Base-by-base conservation (phyloP, 2,888 invertebrate genomes). In the Scaeva pyrastri region DNA sequence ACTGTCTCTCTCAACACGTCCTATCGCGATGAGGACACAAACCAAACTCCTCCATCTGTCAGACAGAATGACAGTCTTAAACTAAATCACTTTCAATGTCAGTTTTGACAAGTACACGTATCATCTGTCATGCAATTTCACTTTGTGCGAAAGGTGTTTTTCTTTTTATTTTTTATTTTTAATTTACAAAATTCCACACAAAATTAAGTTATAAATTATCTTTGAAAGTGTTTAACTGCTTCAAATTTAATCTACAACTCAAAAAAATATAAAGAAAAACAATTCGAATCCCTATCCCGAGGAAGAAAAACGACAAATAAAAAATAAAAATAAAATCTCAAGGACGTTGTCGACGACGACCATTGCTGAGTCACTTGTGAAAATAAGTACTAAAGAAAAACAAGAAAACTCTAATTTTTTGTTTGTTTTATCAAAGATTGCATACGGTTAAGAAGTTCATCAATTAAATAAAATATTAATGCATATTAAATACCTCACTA, bases 41-140 rank as follows among this genome's bases (percentile, higher is more conserved):
- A n/a, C n/a, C n/a, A 14, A 1, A 0, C 4, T 2, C 1, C 60
- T 66, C 80, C 80, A 76, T 39, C 66, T 66, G n/a, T n/a, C n/a
- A n/a, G n/a, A n/a, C n/a, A n/a, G n/a, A n/a, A n/a, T n/a, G n/a
- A 2, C 0, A 39, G 12, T 3, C 2, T 36, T 7, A 55, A 21
- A 58, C 6, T 23, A 58, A 10, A 7, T 36, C 14, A 16, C 5
- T 48, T 10, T 8, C 6, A 66, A 45, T 50, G 74, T 83, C 83
- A 75, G 14, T 56, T 78, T 79, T 87, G 83, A 83, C 79, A 79
- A 62, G 75, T 82, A 83, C 87, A 87, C 87, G 87, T 87, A 83
- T 79, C 83, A 87, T 72, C 86, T 86, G 87, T 87, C 83, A 78
- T 87, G 78, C 78, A 78, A 72, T 52, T 72, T 23, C 36, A 36